Percentiles rank a stretch among this genome's conserved stretches.
Evolutionary conservation across 2,888 invertebrate species (phyloP).

Genomic region (Bellardia pandia): DNA sequence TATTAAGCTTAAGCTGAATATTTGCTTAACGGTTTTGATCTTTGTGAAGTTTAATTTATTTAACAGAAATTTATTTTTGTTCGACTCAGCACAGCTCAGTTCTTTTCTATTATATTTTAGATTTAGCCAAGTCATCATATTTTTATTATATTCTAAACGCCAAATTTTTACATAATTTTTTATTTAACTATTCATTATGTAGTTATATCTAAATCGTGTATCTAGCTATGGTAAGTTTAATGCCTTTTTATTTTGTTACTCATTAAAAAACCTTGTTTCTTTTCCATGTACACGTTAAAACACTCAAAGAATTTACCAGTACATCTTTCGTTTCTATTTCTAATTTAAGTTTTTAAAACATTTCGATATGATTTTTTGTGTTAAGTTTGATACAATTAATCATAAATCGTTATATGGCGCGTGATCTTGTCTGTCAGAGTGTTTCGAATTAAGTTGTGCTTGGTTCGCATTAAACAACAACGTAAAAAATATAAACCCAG

Average conservation of each 20-base stretch:
- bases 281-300: constrained; percentile 50
- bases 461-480: constrained; percentile 34
- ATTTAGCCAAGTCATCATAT: constrained; percentile 47
- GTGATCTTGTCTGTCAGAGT: constrained; percentile 68
- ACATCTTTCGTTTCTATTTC: constrained; percentile 29
- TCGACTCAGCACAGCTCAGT: neutral
- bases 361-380: constrained; percentile 8
- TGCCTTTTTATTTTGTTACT: constrained; percentile 31
- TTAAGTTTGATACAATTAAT: constrained; percentile 65
- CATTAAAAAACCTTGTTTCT: constrained; percentile 43
- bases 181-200: constrained; percentile 15
- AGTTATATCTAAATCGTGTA: constrained; percentile 61
- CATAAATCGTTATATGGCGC: constrained; percentile 70
- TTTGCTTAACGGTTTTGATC: constrained; percentile 25
- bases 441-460: constrained; percentile 68
- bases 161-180: constrained; percentile 43
- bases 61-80: constrained; percentile 32
- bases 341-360: constrained; percentile 20
- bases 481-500: constrained; percentile 46
- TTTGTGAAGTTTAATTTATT: constrained; percentile 16
- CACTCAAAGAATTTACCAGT: constrained; percentile 27
- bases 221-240: constrained; percentile 25
- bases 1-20: neutral
- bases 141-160: constrained; percentile 32
- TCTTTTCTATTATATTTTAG: neutral